phyloP scores from a whole-genome alignment of 2,797 vertebrate genomes.

The Gymnodraco acuticeps region DNA sequence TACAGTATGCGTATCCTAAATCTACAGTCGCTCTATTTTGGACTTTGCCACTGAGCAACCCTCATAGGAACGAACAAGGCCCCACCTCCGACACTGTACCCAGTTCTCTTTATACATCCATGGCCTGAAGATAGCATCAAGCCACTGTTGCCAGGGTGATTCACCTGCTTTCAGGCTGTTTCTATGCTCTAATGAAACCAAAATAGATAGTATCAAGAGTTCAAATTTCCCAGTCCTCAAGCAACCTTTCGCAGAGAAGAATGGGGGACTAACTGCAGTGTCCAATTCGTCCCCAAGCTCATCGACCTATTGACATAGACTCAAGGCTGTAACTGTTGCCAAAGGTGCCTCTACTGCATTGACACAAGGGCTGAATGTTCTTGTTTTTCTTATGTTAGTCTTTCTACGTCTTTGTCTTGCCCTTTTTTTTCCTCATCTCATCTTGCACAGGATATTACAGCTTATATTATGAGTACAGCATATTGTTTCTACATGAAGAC shows the following conservation, averaged over 20 bases:
- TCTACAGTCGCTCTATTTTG: too few relatives aligned
- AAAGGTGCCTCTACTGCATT: slow-evolving; percentile 28
- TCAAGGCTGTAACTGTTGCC: slow-evolving; percentile 30
- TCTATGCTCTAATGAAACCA: not conserved
- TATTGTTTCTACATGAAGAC: not conserved
- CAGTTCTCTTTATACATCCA: not conserved
- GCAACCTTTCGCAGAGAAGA: slow-evolving; percentile 32
- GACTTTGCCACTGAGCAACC: too few relatives aligned
- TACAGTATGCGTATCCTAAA: too few relatives aligned
- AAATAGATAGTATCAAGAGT: slow-evolving; percentile 1
- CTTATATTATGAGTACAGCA: not conserved
- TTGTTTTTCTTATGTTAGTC: slow-evolving; percentile 3
- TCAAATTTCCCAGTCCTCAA: slow-evolving; percentile 25
- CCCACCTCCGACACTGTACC: too few relatives aligned
- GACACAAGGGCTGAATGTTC: slow-evolving; percentile 20
- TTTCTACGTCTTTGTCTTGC: not conserved
- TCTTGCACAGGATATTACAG: not conserved
- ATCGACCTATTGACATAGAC: slow-evolving; percentile 42
- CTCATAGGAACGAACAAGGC: too few relatives aligned
- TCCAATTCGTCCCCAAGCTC: slow-evolving; percentile 25
- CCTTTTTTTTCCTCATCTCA: slow-evolving; percentile 1
- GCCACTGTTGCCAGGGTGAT: slow-evolving; percentile 23
- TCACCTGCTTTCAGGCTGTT: slow-evolving; percentile 28
- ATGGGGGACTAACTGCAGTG: slow-evolving; percentile 24
- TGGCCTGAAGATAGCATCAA: slow-evolving; percentile 9